A percentile compares a stretch with the other conserved stretches of the same genome.
Evolutionary conservation across 2,113 vertebrate species (phyloP).

Genomic region (Gulo gulo): DNA sequence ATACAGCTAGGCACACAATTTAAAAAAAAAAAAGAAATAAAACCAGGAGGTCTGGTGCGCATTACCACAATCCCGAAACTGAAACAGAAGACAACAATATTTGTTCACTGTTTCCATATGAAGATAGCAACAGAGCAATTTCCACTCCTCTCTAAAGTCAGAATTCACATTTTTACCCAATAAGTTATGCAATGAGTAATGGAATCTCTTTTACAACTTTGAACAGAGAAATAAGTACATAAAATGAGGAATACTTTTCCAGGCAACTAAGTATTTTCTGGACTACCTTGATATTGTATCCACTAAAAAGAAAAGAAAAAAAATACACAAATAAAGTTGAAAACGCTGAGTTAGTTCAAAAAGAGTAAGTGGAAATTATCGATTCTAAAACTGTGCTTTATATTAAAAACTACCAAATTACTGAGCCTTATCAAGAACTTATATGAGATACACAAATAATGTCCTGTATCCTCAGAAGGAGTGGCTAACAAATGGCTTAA

Average conservation of each 20-base stretch:
- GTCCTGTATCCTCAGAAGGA: background rate
- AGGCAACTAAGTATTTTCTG: background rate
- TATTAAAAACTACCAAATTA: background rate
- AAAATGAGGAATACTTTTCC: background rate
- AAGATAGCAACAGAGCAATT: background rate
- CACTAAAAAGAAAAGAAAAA: background rate
- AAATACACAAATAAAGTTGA: background rate
- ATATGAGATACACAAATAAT: background rate
- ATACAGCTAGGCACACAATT: fast-evolving
- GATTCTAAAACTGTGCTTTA: background rate
- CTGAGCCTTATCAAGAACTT: background rate
- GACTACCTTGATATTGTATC: background rate
- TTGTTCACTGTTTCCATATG: background rate
- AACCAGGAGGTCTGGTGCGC: background rate
- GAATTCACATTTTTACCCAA: conserved; percentile 37
- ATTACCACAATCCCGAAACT: background rate
- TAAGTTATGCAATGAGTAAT: background rate
- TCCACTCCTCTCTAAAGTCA: background rate
- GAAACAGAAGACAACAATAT: background rate
- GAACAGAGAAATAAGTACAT: background rate
- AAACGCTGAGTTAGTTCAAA: background rate
- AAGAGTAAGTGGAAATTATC: background rate
- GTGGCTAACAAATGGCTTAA: background rate
- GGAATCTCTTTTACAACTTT: background rate
- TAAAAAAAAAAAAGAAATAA: background rate